Evolutionary conservation across 1,140 invertebrate species (phyloP).

Genomic region (Branchinecta lynchi): DNA sequence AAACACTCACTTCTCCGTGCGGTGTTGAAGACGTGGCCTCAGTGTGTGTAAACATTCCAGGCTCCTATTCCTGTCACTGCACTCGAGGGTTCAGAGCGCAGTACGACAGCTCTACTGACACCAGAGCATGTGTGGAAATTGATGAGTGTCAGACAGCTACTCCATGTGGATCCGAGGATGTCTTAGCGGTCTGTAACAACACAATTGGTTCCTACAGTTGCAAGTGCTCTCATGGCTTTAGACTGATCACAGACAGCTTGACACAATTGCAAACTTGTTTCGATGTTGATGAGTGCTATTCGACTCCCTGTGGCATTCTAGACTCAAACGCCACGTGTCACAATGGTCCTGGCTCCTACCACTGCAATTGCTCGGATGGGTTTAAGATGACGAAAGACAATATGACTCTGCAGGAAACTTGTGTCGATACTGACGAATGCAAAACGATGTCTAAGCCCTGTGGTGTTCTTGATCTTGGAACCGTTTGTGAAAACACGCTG

Average conservation of each 20-base stretch:
- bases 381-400: constrained; percentile 39
- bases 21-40: constrained; percentile 45
- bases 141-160: constrained; percentile 55
- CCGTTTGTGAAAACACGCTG: constrained; percentile 69
- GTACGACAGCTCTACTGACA: constrained; percentile 22
- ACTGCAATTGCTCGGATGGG: constrained; percentile 53
- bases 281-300: constrained; percentile 16
- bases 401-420: constrained; percentile 18
- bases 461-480: constrained; percentile 44
- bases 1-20: constrained; percentile 64
- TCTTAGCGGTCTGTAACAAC: constrained; percentile 55
- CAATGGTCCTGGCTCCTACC: constrained; percentile 53
- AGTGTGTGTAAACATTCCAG: constrained; percentile 56
- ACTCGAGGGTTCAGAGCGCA: constrained; percentile 42
- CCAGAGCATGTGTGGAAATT: constrained; percentile 45
- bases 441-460: constrained; percentile 60
- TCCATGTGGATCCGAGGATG: too few species aligned
- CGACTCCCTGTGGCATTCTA: not conserved
- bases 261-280: not conserved
- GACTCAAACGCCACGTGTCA: constrained; percentile 37
- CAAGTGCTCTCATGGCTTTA: constrained; percentile 54
- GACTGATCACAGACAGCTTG: not conserved
- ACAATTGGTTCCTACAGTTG: constrained; percentile 71
- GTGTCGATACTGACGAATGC: constrained; percentile 77
- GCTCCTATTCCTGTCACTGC: constrained; percentile 53